Evolutionary conservation across 2,113 vertebrate genomes (phyloP), one percentile per base, ranked within the genome.

Genomic region (Tetrax tetrax): DNA sequence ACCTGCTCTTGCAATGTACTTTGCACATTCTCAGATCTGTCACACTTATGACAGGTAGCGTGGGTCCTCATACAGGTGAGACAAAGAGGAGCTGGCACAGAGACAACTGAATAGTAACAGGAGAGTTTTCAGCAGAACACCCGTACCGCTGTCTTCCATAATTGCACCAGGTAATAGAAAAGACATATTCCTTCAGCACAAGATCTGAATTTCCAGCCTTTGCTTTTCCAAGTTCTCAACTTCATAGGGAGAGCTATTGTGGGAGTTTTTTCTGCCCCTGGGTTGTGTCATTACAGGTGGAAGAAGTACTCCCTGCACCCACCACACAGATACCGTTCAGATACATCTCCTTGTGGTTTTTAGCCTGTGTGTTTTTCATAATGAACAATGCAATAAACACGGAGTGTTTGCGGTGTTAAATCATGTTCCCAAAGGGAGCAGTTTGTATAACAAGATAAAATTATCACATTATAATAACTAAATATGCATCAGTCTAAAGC

Each of bases 381-480:
- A 98, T 89, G 88, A 98, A 98, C 96, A 98, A 97, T 93, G 92
- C 86, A 97, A 97, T 95, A 97, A 98, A 98, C 86, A 86, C n/a
- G 2, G 91, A 97, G 93, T 94, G 92, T 97, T 98, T 97, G 95
- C 81, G 96, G 89, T 96, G 96, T 97, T 97, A 97, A 98, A 97
- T 97, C 97, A 97, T 92, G 97, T 96, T 97, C 97, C 98, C 98
- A 98, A 96, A 91, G 97, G 97, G 97, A 98, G 97, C 83, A 97
- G 97, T 98, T 97, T 97, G 90, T 95, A 92, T 96, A 98, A 98
- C 97, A 98, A 95, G 97, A 98, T 98, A 98, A 97, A 98, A 97
- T 98, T 98, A 98, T 98, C 98, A 98, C 97, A 98, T 98, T 98
- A 97, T 97, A 98, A 98, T 98, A 98, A 98, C 97, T 97, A 97